Percentiles rank a stretch among this genome's conserved stretches.
Evolutionary conservation across 2,113 vertebrate species (phyloP).

Genomic region (Petromus typicus): DNA sequence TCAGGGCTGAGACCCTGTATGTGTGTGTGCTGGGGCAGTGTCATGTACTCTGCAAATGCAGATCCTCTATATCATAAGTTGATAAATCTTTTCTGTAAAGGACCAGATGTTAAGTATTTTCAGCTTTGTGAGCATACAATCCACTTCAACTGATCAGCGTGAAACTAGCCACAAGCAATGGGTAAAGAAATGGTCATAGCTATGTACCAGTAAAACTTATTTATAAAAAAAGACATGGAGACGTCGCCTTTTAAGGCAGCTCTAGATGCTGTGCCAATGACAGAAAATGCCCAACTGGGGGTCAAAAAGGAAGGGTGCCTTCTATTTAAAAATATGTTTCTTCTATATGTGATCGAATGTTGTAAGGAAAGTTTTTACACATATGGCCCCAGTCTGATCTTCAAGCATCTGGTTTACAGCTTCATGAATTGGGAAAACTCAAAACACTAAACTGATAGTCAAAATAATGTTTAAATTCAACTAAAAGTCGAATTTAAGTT

Average conservation of each 20-base stretch:
- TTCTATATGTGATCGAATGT: neutral
- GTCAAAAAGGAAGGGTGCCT: conserved; percentile 38
- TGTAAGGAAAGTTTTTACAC: neutral
- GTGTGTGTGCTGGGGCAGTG: neutral
- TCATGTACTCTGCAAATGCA: neutral
- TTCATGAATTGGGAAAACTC: conserved; percentile 35
- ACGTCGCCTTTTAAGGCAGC: too few species aligned
- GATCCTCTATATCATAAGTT: neutral
- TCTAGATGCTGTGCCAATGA: neutral
- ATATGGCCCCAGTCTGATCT: neutral
- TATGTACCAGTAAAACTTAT: neutral
- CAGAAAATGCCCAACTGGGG: neutral
- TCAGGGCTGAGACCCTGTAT: neutral
- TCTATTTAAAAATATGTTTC: conserved; percentile 2
- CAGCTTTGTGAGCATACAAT: neutral
- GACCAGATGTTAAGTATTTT: conserved; percentile 30
- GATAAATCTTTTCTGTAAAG: conserved; percentile 7
- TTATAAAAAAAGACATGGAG: too few species aligned
- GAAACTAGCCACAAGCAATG: neutral
- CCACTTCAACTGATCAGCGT: neutral
- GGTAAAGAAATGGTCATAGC: neutral
- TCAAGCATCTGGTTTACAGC: conserved; percentile 32
- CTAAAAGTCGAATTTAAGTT: conserved; percentile 16
- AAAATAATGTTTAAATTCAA: neutral
- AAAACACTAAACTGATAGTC: neutral